A percentile compares a stretch with the other conserved stretches of the same genome.
phyloP scores from a whole-genome alignment of 2,797 vertebrate species.

The Nyctibius grandis region DNA sequence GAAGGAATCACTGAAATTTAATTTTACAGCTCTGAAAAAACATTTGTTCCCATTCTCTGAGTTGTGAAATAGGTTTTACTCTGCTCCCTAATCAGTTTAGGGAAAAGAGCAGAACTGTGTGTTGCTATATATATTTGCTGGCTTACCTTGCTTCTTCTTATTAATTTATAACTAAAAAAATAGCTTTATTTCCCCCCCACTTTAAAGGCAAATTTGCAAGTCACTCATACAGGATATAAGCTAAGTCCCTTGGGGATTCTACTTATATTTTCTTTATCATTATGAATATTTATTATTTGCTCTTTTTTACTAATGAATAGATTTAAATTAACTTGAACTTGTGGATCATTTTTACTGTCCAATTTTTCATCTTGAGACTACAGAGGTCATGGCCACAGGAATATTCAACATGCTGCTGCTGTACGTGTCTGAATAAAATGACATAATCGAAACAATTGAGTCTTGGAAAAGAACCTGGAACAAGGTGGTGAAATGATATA shows the following conservation, averaged over 20 bases:
- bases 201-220: not conserved
- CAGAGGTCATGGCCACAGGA: not conserved
- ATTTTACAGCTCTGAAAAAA: slow-evolving; percentile 9
- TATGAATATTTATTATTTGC: not conserved
- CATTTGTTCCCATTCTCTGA: slow-evolving; percentile 5
- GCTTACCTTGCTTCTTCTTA: not conserved
- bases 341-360: not conserved
- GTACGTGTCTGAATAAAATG: not conserved
- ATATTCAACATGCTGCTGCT: not conserved
- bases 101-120: not conserved
- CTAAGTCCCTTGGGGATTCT: not conserved
- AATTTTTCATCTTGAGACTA: not conserved
- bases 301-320: not conserved
- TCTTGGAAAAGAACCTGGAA: not conserved
- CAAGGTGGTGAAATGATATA: not conserved
- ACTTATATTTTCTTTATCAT: not conserved
- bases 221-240: not conserved
- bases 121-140: not conserved
- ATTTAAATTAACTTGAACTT: not conserved
- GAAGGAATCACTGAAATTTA: slow-evolving; percentile 7
- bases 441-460: not conserved
- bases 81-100: not conserved
- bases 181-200: not conserved
- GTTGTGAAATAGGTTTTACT: not conserved
- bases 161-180: not conserved